A percentile compares a stretch with the other conserved stretches of the same genome.
Conservation (phyloP, 2,888 invertebrate genomes). For the Sturmia bella region DNA sequence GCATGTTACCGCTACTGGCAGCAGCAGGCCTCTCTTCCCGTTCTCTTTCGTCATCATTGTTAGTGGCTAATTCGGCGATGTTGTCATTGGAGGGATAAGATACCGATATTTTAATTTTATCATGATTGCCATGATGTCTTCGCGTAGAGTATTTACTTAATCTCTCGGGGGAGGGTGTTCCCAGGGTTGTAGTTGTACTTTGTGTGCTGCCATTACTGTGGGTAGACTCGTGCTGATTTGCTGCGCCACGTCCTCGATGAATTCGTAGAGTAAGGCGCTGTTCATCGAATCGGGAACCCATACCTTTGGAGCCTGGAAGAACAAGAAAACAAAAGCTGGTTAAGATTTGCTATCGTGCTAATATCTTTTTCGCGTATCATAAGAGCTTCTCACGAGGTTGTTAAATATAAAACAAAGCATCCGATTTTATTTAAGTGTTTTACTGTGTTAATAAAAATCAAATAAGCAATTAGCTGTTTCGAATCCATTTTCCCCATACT, state of each 20-base stretch:
- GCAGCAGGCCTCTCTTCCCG: conserved; percentile 82
- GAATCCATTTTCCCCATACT: too few species aligned
- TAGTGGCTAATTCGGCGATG: conserved; percentile 81
- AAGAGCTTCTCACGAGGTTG: too few species aligned
- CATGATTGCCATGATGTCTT: conserved; percentile 83
- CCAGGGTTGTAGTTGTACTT: conserved; percentile 86
- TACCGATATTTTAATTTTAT: conserved; percentile 92
- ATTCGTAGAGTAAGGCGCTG: conserved; percentile 95
- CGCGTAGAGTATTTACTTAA: conserved; percentile 85
- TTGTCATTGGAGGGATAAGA: conserved; percentile 92
- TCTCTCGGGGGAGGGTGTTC: conserved; percentile 86
- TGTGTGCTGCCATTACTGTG: conserved; percentile 87
- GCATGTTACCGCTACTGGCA: conserved; percentile 72
- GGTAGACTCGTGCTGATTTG: conserved; percentile 86
- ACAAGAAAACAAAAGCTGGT: neutral
- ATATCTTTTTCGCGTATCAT: neutral
- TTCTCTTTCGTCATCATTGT: conserved; percentile 70
- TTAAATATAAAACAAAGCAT: too few species aligned
- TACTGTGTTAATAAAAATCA: too few species aligned
- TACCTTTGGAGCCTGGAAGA: conserved; percentile 84
- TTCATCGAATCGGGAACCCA: conserved; percentile 91
- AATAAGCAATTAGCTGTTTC: too few species aligned
- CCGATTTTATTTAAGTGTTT: too few species aligned
- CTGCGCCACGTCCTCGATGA: conserved; percentile 92
- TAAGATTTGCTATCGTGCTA: neutral